phyloP scores from a whole-genome alignment of 2,888 invertebrate species.

The Sphaeridia pumilis region DNA sequence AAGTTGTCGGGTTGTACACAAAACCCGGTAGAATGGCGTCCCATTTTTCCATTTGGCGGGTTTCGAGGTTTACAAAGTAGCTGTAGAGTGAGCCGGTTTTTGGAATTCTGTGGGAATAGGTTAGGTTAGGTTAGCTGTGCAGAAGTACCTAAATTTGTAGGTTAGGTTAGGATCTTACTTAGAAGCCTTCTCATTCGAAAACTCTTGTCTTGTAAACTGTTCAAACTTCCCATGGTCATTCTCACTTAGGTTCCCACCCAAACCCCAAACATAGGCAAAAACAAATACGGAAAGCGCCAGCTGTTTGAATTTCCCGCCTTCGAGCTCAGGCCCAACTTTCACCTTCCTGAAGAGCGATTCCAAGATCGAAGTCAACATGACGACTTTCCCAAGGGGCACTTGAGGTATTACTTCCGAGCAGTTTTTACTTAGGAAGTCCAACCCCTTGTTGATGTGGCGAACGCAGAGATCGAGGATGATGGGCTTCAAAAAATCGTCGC shows the following conservation, averaged over 20 bases:
- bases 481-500: conserved; percentile 49
- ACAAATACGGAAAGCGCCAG: conserved; percentile 65
- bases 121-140: background rate
- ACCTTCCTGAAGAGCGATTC: conserved; percentile 56
- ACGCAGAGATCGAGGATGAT: conserved; percentile 56
- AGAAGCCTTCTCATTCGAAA: conserved; percentile 57
- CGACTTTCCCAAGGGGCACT: conserved; percentile 58
- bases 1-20: conserved; percentile 53
- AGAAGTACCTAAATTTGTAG: background rate
- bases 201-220: conserved; percentile 53
- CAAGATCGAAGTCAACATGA: conserved; percentile 60
- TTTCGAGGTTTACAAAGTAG: conserved; percentile 58
- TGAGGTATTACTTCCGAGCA: conserved; percentile 64
- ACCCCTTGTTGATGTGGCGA: conserved; percentile 53
- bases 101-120: conserved; percentile 50
- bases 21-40: conserved; percentile 63
- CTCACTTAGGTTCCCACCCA: conserved; percentile 74
- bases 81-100: conserved; percentile 60
- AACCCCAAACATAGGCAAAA: conserved; percentile 70
- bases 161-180: conserved; percentile 42
- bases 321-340: too few relatives aligned
- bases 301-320: conserved; percentile 45
- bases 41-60: conserved; percentile 64
- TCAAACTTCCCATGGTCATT: conserved; percentile 58
- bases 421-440: conserved; percentile 54